These are phyloP conservation scores for Catalaphyllia jardinei DNA, from an alignment of 64 coral and sea anemone genomes.

Conservation along the genomic window DNA sequence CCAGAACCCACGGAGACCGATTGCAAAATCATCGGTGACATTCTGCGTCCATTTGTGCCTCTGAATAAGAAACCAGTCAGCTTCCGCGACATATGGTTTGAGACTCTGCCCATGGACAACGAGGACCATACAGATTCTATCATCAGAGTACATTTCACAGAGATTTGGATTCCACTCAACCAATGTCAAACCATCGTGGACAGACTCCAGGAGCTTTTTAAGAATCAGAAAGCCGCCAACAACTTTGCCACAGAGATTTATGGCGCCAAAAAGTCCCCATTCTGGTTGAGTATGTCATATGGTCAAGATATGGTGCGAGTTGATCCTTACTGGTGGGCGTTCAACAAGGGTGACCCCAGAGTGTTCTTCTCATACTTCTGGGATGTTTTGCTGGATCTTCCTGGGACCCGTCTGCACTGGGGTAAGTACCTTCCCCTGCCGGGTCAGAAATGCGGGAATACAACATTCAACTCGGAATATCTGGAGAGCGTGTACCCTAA, in stretches of 20 bases:
- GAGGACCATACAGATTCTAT: slow-evolving; percentile 48
- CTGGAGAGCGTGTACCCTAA: slow-evolving; percentile 71
- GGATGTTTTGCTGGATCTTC: slow-evolving; percentile 60
- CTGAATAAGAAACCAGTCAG: neutral
- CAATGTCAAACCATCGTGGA: slow-evolving; percentile 60
- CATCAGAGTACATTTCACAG: slow-evolving; percentile 73
- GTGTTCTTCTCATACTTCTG: slow-evolving; percentile 67
- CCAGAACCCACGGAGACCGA: neutral
- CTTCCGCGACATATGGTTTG: slow-evolving; percentile 63
- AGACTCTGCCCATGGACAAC: slow-evolving; percentile 73
- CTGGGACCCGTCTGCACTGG: slow-evolving; percentile 69
- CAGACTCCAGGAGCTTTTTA: slow-evolving; percentile 51
- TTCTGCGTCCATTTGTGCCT: slow-evolving; percentile 33
- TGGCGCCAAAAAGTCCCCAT: slow-evolving; percentile 63
- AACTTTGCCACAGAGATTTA: slow-evolving; percentile 83
- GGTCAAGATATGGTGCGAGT: slow-evolving; percentile 51
- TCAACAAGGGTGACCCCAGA: slow-evolving; percentile 51
- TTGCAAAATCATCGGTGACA: slow-evolving; percentile 32
- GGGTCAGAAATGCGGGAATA: slow-evolving; percentile 54
- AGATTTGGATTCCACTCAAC: slow-evolving; percentile 73
- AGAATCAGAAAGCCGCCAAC: slow-evolving; percentile 42
- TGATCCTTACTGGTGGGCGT: slow-evolving; percentile 74
- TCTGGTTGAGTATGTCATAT: slow-evolving; percentile 82
- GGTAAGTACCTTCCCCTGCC: slow-evolving; percentile 73
- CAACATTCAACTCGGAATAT: slow-evolving; percentile 67